Conservation (phyloP, 2,888 invertebrate genomes). For the Branchipolynoe longqiensis region DNA sequence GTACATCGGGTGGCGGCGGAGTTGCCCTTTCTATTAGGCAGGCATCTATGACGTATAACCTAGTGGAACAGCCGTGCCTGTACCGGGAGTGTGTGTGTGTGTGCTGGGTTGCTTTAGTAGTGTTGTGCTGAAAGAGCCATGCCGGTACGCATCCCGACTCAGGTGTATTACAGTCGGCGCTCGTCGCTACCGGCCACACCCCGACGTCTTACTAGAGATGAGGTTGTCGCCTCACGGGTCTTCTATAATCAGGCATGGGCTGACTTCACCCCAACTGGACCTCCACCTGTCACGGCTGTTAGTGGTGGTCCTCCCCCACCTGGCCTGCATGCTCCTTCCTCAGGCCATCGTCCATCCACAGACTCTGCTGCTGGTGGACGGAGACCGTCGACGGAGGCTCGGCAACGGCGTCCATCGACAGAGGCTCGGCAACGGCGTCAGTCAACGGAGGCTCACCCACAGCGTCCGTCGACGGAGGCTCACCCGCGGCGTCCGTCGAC, state of each 20-base stretch:
- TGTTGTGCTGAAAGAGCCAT: neutral
- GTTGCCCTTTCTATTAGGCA: too few species aligned
- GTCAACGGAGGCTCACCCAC: neutral
- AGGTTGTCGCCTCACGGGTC: conserved; percentile 6
- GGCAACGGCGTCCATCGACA: neutral
- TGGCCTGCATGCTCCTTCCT: neutral
- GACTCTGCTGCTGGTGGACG: neutral
- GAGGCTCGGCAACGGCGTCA: neutral
- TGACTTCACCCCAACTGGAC: neutral
- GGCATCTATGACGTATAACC: too few species aligned
- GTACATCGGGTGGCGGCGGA: too few species aligned
- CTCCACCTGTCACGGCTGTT: neutral
- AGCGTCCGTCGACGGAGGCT: too few species aligned
- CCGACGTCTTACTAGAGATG: neutral
- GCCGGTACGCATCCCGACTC: conserved; percentile 49
- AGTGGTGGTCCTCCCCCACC: neutral
- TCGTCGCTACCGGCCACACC: conserved; percentile 16
- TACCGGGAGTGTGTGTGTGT: neutral
- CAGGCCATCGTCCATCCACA: neutral
- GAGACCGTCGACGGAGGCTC: neutral
- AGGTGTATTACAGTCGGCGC: conserved; percentile 53
- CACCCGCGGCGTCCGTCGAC: neutral
- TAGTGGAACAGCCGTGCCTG: too few species aligned
- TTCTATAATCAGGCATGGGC: conserved; percentile 49
- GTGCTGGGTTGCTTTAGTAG: neutral